These are phyloP conservation scores for Apostichopus parvimensis DNA, from an alignment of 35 echinoderm and acorn worm species.

Conservation along the genomic window DNA sequence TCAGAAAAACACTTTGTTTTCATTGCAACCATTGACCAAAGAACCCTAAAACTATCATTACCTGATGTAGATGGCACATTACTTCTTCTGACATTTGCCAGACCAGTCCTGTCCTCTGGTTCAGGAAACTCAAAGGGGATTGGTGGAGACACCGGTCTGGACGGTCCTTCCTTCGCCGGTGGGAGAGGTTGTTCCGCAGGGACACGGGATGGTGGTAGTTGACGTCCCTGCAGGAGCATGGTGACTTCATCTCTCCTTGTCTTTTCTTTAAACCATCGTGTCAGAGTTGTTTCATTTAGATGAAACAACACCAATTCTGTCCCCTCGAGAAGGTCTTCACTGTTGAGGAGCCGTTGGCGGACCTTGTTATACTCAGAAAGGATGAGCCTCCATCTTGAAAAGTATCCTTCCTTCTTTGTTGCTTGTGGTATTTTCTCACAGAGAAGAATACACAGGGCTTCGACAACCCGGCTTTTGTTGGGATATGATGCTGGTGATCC, in stretches of 20 bases:
- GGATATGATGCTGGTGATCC: not conserved
- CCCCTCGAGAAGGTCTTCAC: not conserved
- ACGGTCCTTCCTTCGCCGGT: not conserved
- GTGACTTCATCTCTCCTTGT: not conserved
- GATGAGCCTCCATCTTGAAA: slow-evolving; percentile 5
- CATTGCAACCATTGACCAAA: too few species aligned
- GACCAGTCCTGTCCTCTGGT: not conserved
- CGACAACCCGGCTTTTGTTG: not conserved
- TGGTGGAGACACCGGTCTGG: not conserved
- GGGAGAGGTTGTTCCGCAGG: not conserved
- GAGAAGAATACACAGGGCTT: not conserved
- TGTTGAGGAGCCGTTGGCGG: not conserved
- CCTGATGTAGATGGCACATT: not conserved
- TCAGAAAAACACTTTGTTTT: too few species aligned
- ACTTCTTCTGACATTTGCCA: not conserved
- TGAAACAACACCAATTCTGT: slow-evolving; percentile 4
- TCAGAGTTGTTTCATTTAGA: slow-evolving; percentile 1
- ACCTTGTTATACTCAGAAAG: slow-evolving; percentile 20
- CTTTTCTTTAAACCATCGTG: slow-evolving; percentile 1
- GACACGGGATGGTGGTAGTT: slow-evolving; percentile 6
- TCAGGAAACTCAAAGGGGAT: not conserved
- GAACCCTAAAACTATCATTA: too few species aligned
- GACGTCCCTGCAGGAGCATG: not conserved
- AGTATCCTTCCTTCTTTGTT: not conserved
- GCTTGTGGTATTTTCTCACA: not conserved